These are phyloP conservation scores for Oreochromis aureus DNA, from an alignment of 2,113 vertebrate species.

Conservation along the genomic window DNA sequence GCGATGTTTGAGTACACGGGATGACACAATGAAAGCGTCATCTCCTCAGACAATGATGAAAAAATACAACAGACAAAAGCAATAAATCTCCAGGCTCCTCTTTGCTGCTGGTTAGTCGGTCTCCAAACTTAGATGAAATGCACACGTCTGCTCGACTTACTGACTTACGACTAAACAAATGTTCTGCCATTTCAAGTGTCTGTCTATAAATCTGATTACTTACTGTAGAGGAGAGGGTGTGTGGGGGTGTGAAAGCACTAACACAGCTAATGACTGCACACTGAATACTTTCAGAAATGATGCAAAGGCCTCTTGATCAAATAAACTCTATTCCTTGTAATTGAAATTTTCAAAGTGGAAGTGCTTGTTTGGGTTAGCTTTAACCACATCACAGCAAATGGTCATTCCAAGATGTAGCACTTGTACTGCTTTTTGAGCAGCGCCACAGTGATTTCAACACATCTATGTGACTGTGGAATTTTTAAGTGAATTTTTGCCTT, in stretches of 20 bases:
- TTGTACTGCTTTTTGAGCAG: neutral
- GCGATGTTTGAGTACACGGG: neutral
- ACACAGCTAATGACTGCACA: neutral
- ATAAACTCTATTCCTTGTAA: neutral
- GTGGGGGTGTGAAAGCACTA: neutral
- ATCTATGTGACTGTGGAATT: neutral
- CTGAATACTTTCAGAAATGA: neutral
- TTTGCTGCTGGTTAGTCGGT: neutral
- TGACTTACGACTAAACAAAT: neutral
- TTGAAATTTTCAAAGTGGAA: neutral
- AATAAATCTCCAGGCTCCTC: neutral
- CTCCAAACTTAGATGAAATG: conserved; percentile 21
- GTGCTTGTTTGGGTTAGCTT: conserved; percentile 8
- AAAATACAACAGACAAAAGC: neutral
- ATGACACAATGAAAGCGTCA: conserved; percentile 36
- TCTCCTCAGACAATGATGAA: neutral
- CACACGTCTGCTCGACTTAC: neutral
- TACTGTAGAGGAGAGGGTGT: neutral
- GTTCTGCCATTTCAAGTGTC: neutral
- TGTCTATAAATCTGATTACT: neutral
- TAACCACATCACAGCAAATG: neutral
- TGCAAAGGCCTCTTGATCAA: conserved; percentile 2
- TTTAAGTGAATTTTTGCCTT: neutral
- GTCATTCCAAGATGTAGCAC: neutral
- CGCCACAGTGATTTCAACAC: neutral